Conservation (phyloP, 2,888 invertebrate genomes). For the Nomada hirtipes region DNA sequence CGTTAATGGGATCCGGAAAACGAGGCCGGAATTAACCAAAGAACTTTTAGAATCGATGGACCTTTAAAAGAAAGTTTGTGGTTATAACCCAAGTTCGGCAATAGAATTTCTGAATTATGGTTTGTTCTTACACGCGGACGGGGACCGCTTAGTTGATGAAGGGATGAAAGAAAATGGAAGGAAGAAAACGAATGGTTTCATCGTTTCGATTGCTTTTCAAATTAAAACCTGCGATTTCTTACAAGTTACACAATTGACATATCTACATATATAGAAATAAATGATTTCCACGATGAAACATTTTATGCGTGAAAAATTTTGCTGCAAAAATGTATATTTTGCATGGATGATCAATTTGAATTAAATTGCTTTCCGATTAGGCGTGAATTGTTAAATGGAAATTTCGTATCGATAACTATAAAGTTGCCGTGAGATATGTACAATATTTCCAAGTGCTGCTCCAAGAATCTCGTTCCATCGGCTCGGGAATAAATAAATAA, state of each 20-base stretch:
- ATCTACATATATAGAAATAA: no score
- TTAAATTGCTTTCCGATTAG: no score
- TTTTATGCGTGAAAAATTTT: no score
- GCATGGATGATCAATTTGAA: no score
- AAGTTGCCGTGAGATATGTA: no score
- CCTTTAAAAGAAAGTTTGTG: constrained; percentile 60
- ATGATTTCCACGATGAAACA: no score
- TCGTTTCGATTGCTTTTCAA: constrained; percentile 27
- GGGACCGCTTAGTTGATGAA: constrained; percentile 23
- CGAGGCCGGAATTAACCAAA: constrained; percentile 53
- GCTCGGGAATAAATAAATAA: constrained; percentile 29
- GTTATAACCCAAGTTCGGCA: constrained; percentile 61
- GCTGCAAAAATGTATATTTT: no score
- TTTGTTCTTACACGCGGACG: constrained; percentile 52
- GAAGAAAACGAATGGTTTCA: constrained; percentile 36
- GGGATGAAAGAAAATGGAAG: constrained; percentile 38
- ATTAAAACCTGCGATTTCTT: neutral
- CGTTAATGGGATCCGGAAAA: constrained; percentile 51
- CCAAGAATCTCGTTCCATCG: neutral
- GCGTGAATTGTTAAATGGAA: neutral
- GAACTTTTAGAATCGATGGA: constrained; percentile 59
- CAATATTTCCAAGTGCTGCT: no score
- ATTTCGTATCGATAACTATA: no score
- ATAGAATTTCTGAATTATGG: constrained; percentile 63
- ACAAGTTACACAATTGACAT: no score